phyloP scores from a whole-genome alignment of 35 echinoderm and acorn worm genomes.

The Chiridota heheva region DNA sequence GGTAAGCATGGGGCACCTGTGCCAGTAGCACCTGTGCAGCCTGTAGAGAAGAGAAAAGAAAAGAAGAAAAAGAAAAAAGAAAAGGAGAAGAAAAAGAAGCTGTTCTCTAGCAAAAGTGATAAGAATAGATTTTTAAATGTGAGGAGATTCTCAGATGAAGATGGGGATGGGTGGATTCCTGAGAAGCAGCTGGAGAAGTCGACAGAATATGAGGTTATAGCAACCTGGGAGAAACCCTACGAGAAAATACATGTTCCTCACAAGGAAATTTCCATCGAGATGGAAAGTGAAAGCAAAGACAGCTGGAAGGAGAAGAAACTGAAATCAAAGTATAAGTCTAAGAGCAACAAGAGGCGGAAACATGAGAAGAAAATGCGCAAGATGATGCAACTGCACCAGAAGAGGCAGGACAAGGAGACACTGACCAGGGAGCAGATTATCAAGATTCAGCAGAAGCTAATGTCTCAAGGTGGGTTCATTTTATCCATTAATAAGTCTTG shows the following conservation, averaged over 20 bases:
- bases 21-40: no score
- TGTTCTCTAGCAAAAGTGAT: constrained; percentile 45
- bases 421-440: constrained; percentile 38
- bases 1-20: no score
- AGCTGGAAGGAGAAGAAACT: constrained; percentile 39
- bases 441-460: constrained; percentile 46
- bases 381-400: neutral
- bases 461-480: no score
- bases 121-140: constrained; percentile 43
- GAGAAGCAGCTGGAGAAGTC: neutral
- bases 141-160: constrained; percentile 23
- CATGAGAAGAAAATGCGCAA: neutral
- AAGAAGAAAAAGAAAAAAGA: constrained; percentile 54
- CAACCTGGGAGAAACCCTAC: neutral
- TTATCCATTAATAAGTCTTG: no score
- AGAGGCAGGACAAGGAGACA: constrained; percentile 53
- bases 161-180: constrained; percentile 27
- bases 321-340: constrained; percentile 11
- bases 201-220: constrained; percentile 23
- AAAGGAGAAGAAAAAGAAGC: constrained; percentile 50
- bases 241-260: no score
- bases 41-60: constrained; percentile 36
- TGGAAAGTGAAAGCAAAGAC: no score
- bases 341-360: constrained; percentile 5
- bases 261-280: no score